These are phyloP conservation scores for Numenius arquata DNA, from an alignment of 2,113 vertebrate species.

Conservation along the genomic window DNA sequence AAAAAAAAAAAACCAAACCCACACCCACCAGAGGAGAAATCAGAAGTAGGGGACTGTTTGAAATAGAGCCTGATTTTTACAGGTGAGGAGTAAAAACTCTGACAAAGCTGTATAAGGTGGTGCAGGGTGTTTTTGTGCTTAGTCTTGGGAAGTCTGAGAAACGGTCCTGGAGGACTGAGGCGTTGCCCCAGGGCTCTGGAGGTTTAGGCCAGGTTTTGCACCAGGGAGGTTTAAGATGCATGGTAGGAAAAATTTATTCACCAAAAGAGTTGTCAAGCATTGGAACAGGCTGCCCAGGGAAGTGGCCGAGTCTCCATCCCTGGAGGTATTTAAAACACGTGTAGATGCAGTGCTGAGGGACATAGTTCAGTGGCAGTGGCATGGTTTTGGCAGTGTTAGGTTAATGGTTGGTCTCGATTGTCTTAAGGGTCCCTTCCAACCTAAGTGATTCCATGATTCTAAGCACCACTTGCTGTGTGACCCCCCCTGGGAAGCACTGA, in stretches of 20 bases:
- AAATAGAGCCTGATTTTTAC: not conserved
- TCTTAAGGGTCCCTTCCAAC: not conserved
- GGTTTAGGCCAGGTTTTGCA: not conserved
- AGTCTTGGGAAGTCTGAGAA: not conserved
- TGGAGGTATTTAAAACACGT: not conserved
- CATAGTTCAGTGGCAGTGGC: not conserved
- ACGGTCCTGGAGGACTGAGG: not conserved
- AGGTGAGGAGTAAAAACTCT: not conserved
- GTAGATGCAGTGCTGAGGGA: not conserved
- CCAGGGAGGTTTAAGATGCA: not conserved
- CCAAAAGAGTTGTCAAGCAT: not conserved
- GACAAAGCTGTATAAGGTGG: accelerated
- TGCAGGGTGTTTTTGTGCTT: too few species aligned
- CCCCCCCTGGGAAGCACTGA: not conserved
- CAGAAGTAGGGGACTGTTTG: not conserved
- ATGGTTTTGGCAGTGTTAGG: not conserved
- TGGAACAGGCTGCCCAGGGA: not conserved
- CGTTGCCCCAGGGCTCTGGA: too few species aligned
- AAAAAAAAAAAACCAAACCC: too few species aligned
- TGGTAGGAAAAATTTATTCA: not conserved
- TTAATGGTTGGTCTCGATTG: not conserved
- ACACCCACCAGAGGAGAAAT: not conserved
- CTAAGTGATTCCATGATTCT: not conserved
- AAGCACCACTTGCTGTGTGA: not conserved
- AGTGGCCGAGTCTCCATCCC: not conserved